phyloP scores from a whole-genome alignment of 2,113 vertebrate genomes.

The Megaceryle maxima region DNA sequence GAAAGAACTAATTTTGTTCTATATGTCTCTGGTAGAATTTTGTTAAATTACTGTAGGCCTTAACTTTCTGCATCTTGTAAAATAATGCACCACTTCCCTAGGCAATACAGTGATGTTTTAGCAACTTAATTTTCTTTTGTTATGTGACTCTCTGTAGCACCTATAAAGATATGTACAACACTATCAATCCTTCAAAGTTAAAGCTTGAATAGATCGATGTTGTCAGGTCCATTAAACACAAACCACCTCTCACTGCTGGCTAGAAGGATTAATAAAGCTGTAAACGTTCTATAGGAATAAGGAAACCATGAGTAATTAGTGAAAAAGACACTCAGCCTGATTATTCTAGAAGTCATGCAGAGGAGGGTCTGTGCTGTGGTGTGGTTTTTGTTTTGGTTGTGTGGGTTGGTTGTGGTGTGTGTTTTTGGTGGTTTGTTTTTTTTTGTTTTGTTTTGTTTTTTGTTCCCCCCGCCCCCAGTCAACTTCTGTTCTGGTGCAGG shows the following conservation, averaged over 20 bases:
- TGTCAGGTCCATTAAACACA: neutral
- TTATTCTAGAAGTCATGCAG: neutral
- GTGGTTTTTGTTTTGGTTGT: neutral
- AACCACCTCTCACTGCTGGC: neutral
- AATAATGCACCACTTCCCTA: neutral
- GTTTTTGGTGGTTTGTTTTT: too few species aligned
- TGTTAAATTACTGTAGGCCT: neutral
- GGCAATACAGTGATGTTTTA: neutral
- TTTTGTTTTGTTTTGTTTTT: too few species aligned
- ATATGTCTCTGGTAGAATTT: neutral
- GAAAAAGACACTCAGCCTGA: neutral
- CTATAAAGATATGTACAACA: conserved; percentile 18
- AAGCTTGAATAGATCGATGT: neutral
- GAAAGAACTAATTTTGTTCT: conserved; percentile 20
- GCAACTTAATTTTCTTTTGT: conserved; percentile 34
- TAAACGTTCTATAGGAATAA: neutral
- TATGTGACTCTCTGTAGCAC: neutral
- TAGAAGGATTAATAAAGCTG: conserved; percentile 5
- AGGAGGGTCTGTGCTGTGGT: neutral
- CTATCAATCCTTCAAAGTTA: conserved; percentile 22
- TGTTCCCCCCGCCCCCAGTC: neutral
- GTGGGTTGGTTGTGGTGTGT: too few species aligned
- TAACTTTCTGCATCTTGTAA: neutral
- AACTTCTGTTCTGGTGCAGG: neutral
- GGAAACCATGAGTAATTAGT: neutral